Conservation (phyloP, 1,140 invertebrate genomes). For the Arctopsyche grandis region DNA sequence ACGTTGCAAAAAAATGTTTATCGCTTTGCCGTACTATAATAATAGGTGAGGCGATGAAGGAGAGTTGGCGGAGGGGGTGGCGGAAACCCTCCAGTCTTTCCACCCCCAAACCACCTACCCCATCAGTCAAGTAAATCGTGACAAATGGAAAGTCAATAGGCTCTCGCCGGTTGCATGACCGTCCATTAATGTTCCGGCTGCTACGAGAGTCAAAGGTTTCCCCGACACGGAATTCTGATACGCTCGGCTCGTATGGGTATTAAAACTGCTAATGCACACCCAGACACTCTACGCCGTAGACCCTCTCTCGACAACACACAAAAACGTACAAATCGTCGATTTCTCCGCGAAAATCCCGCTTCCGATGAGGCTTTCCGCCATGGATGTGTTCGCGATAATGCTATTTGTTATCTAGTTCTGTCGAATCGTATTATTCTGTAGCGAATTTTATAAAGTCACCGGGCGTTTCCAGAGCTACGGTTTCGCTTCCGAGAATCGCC, state of each 20-base stretch:
- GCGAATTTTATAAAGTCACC: neutral
- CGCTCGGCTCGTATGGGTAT: neutral
- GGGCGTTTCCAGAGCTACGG: neutral
- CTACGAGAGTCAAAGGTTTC: constrained; percentile 18
- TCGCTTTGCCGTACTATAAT: no score
- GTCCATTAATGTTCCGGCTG: constrained; percentile 30
- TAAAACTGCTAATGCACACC: constrained; percentile 31
- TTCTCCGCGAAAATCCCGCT: no score
- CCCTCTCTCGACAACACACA: neutral
- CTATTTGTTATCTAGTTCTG: neutral
- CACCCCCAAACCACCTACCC: no score
- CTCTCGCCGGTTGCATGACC: constrained; percentile 11
- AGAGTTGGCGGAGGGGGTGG: no score
- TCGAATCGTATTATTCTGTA: neutral
- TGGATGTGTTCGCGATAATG: no score
- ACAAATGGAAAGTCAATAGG: constrained; percentile 46
- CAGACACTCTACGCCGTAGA: neutral
- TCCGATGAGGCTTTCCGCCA: no score
- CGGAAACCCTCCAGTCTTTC: neutral
- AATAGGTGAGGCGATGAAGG: no score
- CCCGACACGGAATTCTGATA: constrained; percentile 12
- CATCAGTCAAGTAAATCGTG: constrained; percentile 36
- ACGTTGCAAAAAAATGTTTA: no score
- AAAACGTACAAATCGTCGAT: no score
- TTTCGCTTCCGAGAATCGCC: neutral